A percentile compares a stretch with the other conserved stretches of the same genome.
phyloP scores from a whole-genome alignment of 2,797 vertebrate species.

The Vireo griseus region DNA sequence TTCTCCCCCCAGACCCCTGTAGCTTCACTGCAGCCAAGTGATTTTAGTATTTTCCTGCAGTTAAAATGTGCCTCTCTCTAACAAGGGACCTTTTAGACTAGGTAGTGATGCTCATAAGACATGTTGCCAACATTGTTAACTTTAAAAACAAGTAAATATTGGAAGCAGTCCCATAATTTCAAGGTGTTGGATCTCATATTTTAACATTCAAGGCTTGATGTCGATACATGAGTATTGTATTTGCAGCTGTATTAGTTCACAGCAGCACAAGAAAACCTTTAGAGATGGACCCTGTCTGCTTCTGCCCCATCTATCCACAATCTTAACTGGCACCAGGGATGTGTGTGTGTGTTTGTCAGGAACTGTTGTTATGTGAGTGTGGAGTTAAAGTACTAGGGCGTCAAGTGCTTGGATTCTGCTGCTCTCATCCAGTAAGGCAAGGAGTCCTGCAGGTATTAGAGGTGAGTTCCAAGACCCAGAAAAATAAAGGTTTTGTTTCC shows the following conservation, averaged over 20 bases:
- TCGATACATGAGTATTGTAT: background rate
- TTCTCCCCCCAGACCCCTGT: background rate
- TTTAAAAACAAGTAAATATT: conserved; percentile 37
- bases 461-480: background rate
- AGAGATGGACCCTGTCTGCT: background rate
- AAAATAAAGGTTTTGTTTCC: background rate
- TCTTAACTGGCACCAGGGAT: background rate
- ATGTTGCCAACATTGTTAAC: conserved; percentile 10
- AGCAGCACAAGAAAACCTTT: background rate
- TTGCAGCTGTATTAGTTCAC: background rate
- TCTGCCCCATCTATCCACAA: background rate
- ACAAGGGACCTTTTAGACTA: conserved; percentile 20
- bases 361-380: background rate
- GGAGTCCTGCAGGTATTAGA: background rate
- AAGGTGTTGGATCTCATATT: background rate
- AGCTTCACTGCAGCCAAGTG: background rate
- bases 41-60: conserved; percentile 24
- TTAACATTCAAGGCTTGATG: background rate
- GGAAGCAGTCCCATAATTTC: background rate
- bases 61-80: background rate
- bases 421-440: background rate
- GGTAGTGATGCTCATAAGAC: background rate
- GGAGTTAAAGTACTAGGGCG: background rate
- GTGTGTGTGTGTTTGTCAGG: background rate
- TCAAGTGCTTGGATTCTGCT: background rate